Evolutionary conservation across 2,113 vertebrate genomes (phyloP).

Genomic region (Otocyon megalotis): DNA sequence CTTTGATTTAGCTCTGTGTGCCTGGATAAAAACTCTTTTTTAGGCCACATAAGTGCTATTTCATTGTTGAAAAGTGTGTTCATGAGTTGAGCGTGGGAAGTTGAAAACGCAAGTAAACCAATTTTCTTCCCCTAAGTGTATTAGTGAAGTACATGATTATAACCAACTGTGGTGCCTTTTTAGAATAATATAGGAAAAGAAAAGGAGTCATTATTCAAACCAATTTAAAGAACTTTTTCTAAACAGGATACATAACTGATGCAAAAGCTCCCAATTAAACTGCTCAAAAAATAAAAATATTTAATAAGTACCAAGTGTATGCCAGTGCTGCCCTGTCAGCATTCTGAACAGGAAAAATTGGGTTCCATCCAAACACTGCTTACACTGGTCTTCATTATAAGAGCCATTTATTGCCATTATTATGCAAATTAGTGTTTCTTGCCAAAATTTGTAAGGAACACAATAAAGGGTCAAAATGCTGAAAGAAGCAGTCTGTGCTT

Average conservation of each 20-base stretch:
- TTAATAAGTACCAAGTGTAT: slow-evolving; percentile 53
- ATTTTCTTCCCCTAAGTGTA: not conserved
- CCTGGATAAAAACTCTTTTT: not conserved
- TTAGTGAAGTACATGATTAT: not conserved
- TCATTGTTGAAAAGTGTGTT: not conserved
- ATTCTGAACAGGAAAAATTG: slow-evolving; percentile 45
- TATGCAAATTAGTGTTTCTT: slow-evolving; percentile 59
- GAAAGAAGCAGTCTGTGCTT: slow-evolving; percentile 12
- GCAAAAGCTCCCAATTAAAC: slow-evolving; percentile 56
- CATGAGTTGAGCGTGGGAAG: not conserved
- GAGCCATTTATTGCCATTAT: slow-evolving; percentile 57
- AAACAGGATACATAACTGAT: slow-evolving; percentile 49
- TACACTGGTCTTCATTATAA: slow-evolving; percentile 25
- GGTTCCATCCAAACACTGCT: slow-evolving; percentile 9
- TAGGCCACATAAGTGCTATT: not conserved
- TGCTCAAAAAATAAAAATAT: slow-evolving; percentile 54
- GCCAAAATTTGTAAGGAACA: slow-evolving; percentile 41
- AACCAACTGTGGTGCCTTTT: slow-evolving; percentile 19
- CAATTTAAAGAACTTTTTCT: slow-evolving; percentile 53
- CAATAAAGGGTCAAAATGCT: slow-evolving; percentile 41
- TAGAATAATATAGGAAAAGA: slow-evolving; percentile 43
- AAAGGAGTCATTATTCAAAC: slow-evolving; percentile 7
- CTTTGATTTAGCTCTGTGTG: not conserved
- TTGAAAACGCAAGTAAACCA: not conserved
- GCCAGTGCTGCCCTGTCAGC: slow-evolving; percentile 38